Percentiles rank a stretch among this genome's conserved stretches.
These are phyloP conservation scores for Dicycla oo DNA, from an alignment of 2,888 invertebrate species.

Conservation along the genomic window DNA sequence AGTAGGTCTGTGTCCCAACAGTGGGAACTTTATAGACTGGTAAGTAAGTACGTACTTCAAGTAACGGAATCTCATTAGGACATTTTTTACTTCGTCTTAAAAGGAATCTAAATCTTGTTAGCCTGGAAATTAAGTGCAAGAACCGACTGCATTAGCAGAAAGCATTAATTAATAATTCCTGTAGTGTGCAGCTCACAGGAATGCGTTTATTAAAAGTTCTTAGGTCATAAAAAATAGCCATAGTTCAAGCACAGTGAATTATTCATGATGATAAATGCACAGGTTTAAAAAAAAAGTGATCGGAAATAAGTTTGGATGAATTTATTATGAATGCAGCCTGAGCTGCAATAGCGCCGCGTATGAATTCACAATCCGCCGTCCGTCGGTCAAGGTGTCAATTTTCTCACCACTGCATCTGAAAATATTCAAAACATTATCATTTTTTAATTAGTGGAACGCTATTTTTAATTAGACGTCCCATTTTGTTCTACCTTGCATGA, in stretches of 20 bases:
- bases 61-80: too few relatives aligned
- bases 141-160: slow-evolving; percentile 12
- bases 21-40: too few relatives aligned
- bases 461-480: neutral
- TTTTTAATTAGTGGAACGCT: neutral
- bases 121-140: slow-evolving; percentile 15
- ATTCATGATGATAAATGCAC: slow-evolving; percentile 8
- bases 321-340: slow-evolving; percentile 29
- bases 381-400: slow-evolving; percentile 29
- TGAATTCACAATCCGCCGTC: slow-evolving; percentile 47
- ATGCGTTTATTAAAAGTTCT: slow-evolving; percentile 27
- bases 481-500: neutral
- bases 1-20: too few relatives aligned
- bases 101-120: neutral
- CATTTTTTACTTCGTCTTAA: too few relatives aligned
- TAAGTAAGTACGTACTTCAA: too few relatives aligned
- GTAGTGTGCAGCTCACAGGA: neutral
- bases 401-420: slow-evolving; percentile 10
- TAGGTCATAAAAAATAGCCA: neutral
- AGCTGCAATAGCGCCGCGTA: slow-evolving; percentile 12
- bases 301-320: slow-evolving; percentile 53
- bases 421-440: slow-evolving; percentile 7
- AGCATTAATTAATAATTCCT: slow-evolving; percentile 19
- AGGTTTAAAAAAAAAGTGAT: slow-evolving; percentile 30
- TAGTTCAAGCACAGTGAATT: slow-evolving; percentile 6